Conservation (phyloP, 2,113 vertebrate genomes). For the Oryzias celebensis region DNA sequence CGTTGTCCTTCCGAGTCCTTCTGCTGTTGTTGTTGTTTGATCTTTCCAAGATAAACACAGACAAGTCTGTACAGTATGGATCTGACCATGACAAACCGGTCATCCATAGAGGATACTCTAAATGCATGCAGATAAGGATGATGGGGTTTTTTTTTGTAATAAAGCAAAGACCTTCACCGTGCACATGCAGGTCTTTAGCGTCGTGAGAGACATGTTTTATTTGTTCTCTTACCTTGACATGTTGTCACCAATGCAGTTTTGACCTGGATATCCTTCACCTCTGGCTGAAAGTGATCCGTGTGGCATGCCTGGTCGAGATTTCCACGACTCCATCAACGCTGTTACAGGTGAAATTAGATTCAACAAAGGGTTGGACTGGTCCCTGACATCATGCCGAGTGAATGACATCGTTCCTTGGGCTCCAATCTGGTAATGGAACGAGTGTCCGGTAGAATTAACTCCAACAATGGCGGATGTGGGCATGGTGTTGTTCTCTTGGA, state of each 20-base stretch:
- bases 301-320: constrained; percentile 88
- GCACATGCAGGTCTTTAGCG: not conserved
- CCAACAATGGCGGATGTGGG: constrained; percentile 95
- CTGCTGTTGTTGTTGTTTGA: constrained; percentile 61
- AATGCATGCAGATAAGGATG: constrained; percentile 1
- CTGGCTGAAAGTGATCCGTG: constrained; percentile 82
- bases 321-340: constrained; percentile 95
- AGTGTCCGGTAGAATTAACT: constrained; percentile 97
- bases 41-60: constrained; percentile 43
- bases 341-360: constrained; percentile 94
- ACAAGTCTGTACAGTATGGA: constrained; percentile 24
- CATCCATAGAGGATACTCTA: constrained; percentile 20
- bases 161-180: not conserved
- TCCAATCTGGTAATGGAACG: constrained; percentile 99
- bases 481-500: constrained; percentile 86
- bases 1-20: constrained; percentile 59
- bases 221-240: constrained; percentile 77
- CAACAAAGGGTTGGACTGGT: constrained; percentile 93
- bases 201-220: not conserved
- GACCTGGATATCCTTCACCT: constrained; percentile 90
- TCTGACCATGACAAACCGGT: constrained; percentile 28
- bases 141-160: not conserved
- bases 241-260: constrained; percentile 92
- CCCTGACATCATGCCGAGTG: constrained; percentile 88
- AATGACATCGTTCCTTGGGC: constrained; percentile 97